Conservation (phyloP, 2,113 vertebrate genomes). For the Catharus bicknelli region DNA sequence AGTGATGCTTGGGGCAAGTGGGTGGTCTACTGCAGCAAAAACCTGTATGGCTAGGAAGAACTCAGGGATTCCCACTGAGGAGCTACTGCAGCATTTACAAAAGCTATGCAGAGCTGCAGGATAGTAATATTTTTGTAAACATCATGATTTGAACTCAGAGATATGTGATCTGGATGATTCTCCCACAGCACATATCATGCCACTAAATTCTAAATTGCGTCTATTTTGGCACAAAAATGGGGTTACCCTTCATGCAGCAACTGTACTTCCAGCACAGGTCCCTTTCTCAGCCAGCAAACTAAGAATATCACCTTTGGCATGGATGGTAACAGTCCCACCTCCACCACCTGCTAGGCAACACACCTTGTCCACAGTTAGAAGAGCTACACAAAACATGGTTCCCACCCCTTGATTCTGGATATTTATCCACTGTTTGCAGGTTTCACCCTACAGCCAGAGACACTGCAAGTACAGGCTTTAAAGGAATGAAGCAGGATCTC, state of each 20-base stretch:
- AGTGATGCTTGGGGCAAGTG: rapidly evolving
- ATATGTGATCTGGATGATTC: rapidly evolving
- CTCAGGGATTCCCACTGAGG: neutral
- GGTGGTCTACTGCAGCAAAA: neutral
- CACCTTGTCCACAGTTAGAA: too few species aligned
- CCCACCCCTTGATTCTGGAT: rapidly evolving
- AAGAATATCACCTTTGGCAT: rapidly evolving
- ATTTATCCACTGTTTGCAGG: neutral
- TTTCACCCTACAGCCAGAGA: neutral
- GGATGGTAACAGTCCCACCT: neutral
- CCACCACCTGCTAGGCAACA: neutral
- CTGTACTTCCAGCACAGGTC: neutral
- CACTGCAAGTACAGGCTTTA: neutral
- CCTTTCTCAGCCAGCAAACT: neutral
- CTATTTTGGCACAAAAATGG: neutral
- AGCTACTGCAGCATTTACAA: neutral
- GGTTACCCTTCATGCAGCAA: rapidly evolving
- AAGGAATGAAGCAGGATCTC: neutral
- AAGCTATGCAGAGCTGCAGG: neutral
- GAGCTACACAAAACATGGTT: rapidly evolving
- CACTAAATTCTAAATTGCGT: neutral
- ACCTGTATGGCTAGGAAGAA: neutral
- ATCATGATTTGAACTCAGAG: neutral
- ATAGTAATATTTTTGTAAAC: neutral
- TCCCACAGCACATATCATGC: neutral